Percentiles rank a stretch among this genome's conserved stretches.
phyloP scores from a whole-genome alignment of 2,888 invertebrate genomes.

The Griposia aprilina region DNA sequence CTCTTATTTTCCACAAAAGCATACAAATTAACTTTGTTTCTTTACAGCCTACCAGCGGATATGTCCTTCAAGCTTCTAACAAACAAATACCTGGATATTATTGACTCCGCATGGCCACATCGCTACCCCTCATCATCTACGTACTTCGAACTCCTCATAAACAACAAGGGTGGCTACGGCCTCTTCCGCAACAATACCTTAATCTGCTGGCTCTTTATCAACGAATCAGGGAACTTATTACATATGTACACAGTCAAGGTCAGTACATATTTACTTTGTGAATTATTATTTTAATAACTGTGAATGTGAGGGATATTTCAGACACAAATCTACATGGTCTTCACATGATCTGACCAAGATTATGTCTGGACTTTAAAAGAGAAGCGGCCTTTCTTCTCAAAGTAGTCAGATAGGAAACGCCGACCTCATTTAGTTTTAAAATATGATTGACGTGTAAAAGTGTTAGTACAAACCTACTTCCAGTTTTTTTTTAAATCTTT shows the following conservation, averaged over 20 bases:
- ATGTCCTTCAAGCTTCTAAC: slow-evolving; percentile 71
- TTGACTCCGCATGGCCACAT: slow-evolving; percentile 78
- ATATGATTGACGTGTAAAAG: too few relatives aligned
- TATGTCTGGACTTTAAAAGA: too few relatives aligned
- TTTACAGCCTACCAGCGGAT: slow-evolving; percentile 70
- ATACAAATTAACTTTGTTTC: neutral
- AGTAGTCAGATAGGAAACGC: too few relatives aligned
- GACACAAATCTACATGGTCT: too few relatives aligned
- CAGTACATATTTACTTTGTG: neutral
- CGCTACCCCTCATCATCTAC: slow-evolving; percentile 71
- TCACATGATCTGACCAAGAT: too few relatives aligned
- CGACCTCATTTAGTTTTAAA: too few relatives aligned
- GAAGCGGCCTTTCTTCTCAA: too few relatives aligned
- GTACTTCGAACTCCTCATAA: slow-evolving; percentile 75
- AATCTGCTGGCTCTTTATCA: slow-evolving; percentile 77
- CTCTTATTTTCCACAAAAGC: neutral
- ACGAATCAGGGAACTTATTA: slow-evolving; percentile 76
- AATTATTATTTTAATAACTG: neutral
- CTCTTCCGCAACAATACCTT: slow-evolving; percentile 71
- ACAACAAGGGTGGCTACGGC: slow-evolving; percentile 76
- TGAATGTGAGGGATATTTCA: too few relatives aligned
- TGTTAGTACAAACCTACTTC: too few relatives aligned
- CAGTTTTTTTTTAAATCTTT: too few relatives aligned
- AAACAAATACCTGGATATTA: slow-evolving; percentile 68
- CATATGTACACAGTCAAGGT: slow-evolving; percentile 78